Conservation (phyloP, 2,888 invertebrate genomes). For the Leucophenga montana region DNA sequence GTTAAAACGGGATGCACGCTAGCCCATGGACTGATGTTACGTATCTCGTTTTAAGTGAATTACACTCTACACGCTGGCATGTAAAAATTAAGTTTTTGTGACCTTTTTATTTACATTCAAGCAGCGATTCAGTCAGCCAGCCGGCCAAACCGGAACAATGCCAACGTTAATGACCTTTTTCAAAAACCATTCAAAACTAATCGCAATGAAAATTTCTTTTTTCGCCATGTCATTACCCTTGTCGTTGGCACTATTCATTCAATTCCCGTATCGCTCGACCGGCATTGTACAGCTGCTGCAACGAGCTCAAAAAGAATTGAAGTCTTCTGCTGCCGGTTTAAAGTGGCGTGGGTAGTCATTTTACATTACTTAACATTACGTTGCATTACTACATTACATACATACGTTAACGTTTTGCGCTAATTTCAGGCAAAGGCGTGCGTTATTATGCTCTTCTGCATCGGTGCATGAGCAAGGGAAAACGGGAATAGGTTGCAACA, state of each 20-base stretch:
- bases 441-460: slow-evolving; percentile 12
- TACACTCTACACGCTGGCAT: not conserved
- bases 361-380: slow-evolving; percentile 9
- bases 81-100: slow-evolving; percentile 19
- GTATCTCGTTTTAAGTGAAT: slow-evolving; percentile 13
- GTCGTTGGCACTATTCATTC: not conserved
- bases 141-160: slow-evolving; percentile 48
- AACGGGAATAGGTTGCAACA: slow-evolving; percentile 20
- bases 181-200: slow-evolving; percentile 40
- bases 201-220: slow-evolving; percentile 21
- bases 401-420: slow-evolving; percentile 22
- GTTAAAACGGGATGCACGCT: not conserved
- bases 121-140: not conserved
- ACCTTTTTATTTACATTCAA: slow-evolving; percentile 7
- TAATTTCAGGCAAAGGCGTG: slow-evolving; percentile 43
- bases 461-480: not conserved
- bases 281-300: not conserved
- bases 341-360: not conserved
- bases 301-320: not conserved
- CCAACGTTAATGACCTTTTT: slow-evolving; percentile 68
- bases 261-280: not conserved
- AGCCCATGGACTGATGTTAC: too few relatives aligned
- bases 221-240: slow-evolving; percentile 7
- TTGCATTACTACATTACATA: not conserved
- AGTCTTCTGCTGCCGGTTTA: not conserved